Evolutionary conservation across 1,140 invertebrate genomes (phyloP).

Genomic region (Drosophila funebris): DNA sequence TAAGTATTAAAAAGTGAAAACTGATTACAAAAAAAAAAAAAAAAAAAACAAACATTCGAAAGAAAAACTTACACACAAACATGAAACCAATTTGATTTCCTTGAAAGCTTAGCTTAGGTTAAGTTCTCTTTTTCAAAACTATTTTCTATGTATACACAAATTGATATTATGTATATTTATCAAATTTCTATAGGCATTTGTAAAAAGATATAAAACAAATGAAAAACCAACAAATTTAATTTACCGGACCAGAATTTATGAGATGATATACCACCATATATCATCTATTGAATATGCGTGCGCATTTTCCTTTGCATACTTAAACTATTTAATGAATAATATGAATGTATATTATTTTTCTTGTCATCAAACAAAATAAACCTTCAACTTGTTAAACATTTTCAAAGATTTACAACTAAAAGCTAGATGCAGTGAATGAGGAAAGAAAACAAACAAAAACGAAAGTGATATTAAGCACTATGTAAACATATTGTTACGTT

Average conservation of each 20-base stretch:
- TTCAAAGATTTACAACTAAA: constrained; percentile 52
- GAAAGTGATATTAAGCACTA: constrained; percentile 79
- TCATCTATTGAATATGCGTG: constrained; percentile 34
- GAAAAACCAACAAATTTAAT: constrained; percentile 54
- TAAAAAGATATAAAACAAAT: constrained; percentile 21
- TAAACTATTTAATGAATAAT: constrained; percentile 46
- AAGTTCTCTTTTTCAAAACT: constrained; percentile 34
- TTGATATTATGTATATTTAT: constrained; percentile 75
- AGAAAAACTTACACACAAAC: constrained; percentile 12
- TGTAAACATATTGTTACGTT: constrained; percentile 74
- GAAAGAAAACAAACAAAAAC: constrained; percentile 44
- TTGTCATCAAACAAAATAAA: constrained; percentile 42
- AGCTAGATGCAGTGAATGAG: constrained; percentile 30
- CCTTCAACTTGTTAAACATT: constrained; percentile 63
- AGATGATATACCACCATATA: constrained; percentile 44
- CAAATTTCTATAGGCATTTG: constrained; percentile 40
- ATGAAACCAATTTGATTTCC: constrained; percentile 57
- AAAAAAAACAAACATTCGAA: no score
- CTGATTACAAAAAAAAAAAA: constrained; percentile 17
- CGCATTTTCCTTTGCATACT: constrained; percentile 67
- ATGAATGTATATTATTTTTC: constrained; percentile 43
- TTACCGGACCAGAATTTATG: constrained; percentile 78
- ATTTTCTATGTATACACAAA: constrained; percentile 64
- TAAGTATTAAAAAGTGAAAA: constrained; percentile 68
- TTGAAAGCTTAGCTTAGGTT: constrained; percentile 74